These are phyloP conservation scores for Acleris sparsana DNA, from an alignment of 2,888 invertebrate genomes.

Conservation along the genomic window DNA sequence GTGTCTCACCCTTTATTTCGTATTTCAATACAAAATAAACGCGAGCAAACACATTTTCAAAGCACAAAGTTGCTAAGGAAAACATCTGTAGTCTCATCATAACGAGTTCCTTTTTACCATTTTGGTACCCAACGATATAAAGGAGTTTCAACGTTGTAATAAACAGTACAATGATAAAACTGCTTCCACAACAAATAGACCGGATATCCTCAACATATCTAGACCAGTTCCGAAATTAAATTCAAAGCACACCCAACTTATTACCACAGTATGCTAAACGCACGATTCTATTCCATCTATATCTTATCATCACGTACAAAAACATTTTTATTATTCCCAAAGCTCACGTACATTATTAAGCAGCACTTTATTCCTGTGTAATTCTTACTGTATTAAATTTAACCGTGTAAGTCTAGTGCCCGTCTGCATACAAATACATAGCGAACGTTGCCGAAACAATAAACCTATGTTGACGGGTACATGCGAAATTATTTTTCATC, in stretches of 20 bases:
- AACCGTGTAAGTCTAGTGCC: slow-evolving; percentile 28
- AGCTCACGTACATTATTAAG: slow-evolving; percentile 26
- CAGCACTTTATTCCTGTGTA: slow-evolving; percentile 31
- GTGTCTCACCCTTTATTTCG: too few relatives aligned
- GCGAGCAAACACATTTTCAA: too few relatives aligned
- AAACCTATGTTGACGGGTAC: slow-evolving; percentile 25
- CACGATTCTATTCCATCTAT: slow-evolving; percentile 17
- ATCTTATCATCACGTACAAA: slow-evolving; percentile 30
- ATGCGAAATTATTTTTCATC: slow-evolving; percentile 23
- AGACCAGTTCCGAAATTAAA: neutral
- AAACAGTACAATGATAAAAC: too few relatives aligned
- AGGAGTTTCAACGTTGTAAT: too few relatives aligned
- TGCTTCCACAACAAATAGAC: too few relatives aligned
- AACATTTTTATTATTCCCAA: slow-evolving; percentile 24
- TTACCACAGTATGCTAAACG: slow-evolving; percentile 12
- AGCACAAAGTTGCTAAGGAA: too few relatives aligned
- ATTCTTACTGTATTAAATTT: slow-evolving; percentile 35
- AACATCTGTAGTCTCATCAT: too few relatives aligned
- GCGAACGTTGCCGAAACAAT: slow-evolving; percentile 10
- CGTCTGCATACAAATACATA: slow-evolving; percentile 36
- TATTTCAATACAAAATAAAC: too few relatives aligned
- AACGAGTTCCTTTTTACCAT: too few relatives aligned
- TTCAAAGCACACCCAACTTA: slow-evolving; percentile 11
- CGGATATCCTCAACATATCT: neutral
- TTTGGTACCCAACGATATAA: too few relatives aligned